A percentile compares a stretch with the other conserved stretches of the same genome.
Evolutionary conservation across 2,888 invertebrate species (phyloP).

Genomic region (Euplexia lucipara): DNA sequence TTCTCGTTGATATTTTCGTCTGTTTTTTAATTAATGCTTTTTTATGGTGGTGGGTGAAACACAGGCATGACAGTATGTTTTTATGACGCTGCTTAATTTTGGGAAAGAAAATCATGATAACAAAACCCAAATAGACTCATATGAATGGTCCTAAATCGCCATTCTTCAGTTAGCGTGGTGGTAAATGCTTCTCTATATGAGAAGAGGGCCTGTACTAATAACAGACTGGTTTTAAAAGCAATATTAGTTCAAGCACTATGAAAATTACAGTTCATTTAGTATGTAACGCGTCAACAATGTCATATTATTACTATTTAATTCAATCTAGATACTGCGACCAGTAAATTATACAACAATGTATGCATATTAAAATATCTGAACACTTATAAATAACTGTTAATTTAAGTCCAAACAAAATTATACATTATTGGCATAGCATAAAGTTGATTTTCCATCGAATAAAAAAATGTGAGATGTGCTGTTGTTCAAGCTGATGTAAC

Average conservation of each 20-base stretch:
- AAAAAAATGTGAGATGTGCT: background rate
- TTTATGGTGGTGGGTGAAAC: too few relatives aligned
- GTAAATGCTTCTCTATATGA: too few relatives aligned
- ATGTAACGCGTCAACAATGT: constrained; percentile 43
- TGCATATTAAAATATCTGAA: constrained; percentile 27
- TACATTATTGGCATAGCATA: fast-evolving
- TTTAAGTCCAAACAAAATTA: background rate
- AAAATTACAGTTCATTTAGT: constrained; percentile 22
- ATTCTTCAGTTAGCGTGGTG: too few relatives aligned
- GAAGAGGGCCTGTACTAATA: too few relatives aligned
- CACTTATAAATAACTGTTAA: constrained; percentile 47
- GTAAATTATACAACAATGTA: constrained; percentile 44
- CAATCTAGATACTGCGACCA: constrained; percentile 52
- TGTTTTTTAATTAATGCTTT: too few relatives aligned
- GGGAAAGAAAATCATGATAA: too few relatives aligned
- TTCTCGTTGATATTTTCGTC: too few relatives aligned
- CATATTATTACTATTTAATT: constrained; percentile 51
- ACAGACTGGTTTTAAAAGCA: too few relatives aligned
- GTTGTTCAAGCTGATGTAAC: constrained; percentile 9
- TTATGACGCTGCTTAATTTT: too few relatives aligned
- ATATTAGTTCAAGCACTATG: background rate
- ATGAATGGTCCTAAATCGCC: too few relatives aligned
- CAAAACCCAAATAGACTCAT: too few relatives aligned
- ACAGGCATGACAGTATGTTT: too few relatives aligned
- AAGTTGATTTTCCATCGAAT: background rate